A percentile compares a stretch with the other conserved stretches of the same genome.
These are phyloP conservation scores for Oncorhynchus gorbuscha DNA, from an alignment of 2,113 vertebrate species.

Conservation along the genomic window DNA sequence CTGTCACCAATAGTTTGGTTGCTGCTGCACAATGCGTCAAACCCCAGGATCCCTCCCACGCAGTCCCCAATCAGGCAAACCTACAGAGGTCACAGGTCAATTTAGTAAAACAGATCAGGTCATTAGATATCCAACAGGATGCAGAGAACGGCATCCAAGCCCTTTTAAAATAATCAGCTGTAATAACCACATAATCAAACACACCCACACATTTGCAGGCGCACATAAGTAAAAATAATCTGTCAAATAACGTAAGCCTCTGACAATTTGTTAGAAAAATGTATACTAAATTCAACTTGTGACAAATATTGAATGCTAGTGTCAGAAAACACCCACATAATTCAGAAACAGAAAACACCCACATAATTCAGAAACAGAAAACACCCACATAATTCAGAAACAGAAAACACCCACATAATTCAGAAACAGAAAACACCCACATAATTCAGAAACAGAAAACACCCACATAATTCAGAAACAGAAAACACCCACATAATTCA, in stretches of 20 bases:
- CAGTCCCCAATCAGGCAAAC: conserved; percentile 96
- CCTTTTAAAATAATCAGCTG: neutral
- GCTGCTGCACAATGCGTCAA: conserved; percentile 93
- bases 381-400: no score
- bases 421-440: no score
- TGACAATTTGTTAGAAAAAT: neutral
- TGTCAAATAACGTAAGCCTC: neutral
- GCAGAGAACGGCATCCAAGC: neutral
- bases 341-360: no score
- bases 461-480: no score
- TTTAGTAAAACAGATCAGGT: neutral
- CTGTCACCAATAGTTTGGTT: conserved; percentile 86
- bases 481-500: no score
- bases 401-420: no score
- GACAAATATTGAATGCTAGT: neutral
- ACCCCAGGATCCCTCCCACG: conserved; percentile 92
- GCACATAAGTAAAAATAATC: neutral
- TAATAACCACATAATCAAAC: neutral
- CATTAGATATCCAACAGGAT: neutral
- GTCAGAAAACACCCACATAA: no score
- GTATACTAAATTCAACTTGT: neutral
- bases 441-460: no score
- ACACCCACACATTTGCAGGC: neutral
- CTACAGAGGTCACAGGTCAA: conserved; percentile 59
- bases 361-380: no score